Conservation (phyloP, 2,113 vertebrate genomes). For the Ancistrus triradiatus region DNA sequence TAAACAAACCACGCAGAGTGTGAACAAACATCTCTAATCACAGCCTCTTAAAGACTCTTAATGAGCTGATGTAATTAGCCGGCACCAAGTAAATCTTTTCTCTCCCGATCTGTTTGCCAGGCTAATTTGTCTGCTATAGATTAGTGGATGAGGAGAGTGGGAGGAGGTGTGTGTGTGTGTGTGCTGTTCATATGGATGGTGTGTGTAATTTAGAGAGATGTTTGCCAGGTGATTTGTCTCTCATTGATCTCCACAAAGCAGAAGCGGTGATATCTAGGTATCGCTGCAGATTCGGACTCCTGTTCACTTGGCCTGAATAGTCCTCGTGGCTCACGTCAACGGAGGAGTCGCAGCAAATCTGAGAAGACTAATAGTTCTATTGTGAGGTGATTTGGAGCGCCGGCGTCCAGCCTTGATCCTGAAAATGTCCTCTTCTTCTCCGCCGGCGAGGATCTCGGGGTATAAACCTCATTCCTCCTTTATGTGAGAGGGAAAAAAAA, state of each 20-base stretch:
- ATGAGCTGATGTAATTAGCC: conserved; percentile 88
- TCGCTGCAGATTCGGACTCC: not conserved
- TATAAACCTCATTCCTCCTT: conserved; percentile 72
- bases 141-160: conserved; percentile 41
- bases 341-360: too few species aligned
- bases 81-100: conserved; percentile 71
- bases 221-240: conserved; percentile 50
- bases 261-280: not conserved
- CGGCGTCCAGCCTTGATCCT: conserved; percentile 54
- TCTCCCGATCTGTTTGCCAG: conserved; percentile 50
- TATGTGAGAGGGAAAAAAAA: conserved; percentile 57
- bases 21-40: conserved; percentile 76
- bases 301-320: too few species aligned
- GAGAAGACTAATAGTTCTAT: conserved; percentile 52
- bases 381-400: conserved; percentile 51
- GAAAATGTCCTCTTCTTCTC: conserved; percentile 55
- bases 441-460: conserved; percentile 57
- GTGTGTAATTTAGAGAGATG: conserved; percentile 25
- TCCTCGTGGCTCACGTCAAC: too few species aligned
- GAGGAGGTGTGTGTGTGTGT: conserved; percentile 34
- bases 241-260: conserved; percentile 49
- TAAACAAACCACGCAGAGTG: conserved; percentile 69
- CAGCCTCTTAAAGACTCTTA: conserved; percentile 83
- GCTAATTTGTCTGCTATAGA: conserved; percentile 58
- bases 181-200: conserved; percentile 13